phyloP scores from a whole-genome alignment of 2,113 vertebrate genomes.

The Monopterus albus region DNA sequence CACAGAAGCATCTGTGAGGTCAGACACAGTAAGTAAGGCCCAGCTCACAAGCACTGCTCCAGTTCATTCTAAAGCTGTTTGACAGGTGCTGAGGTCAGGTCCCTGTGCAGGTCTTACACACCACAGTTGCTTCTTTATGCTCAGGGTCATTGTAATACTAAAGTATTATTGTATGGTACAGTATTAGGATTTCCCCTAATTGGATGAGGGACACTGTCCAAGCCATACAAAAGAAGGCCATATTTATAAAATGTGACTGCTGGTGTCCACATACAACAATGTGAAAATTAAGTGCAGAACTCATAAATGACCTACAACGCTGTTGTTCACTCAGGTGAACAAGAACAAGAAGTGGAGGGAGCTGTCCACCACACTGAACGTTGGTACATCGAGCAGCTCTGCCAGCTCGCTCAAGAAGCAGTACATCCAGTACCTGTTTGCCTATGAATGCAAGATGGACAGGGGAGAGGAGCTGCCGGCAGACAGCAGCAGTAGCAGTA shows the following conservation, averaged over 20 bases:
- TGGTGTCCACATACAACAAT: background rate
- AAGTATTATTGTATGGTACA: background rate
- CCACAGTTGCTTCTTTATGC: too few relatives aligned
- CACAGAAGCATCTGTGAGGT: too few relatives aligned
- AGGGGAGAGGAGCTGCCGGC: constrained; percentile 94
- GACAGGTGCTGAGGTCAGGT: too few relatives aligned
- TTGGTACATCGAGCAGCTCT: constrained; percentile 94
- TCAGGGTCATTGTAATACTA: too few relatives aligned
- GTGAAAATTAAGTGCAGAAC: background rate
- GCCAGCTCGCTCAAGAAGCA: constrained; percentile 97
- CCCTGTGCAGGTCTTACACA: too few relatives aligned
- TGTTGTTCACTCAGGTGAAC: constrained; percentile 86
- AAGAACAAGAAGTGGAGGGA: constrained; percentile 99
- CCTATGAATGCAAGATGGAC: constrained; percentile 97
- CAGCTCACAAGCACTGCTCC: too few relatives aligned
- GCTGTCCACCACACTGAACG: constrained; percentile 88
- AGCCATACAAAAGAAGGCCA: background rate
- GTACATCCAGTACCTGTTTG: constrained; percentile 97
- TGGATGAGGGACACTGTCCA: background rate
- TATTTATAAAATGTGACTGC: background rate
- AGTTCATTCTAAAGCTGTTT: too few relatives aligned
- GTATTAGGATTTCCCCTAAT: background rate
- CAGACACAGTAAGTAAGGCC: too few relatives aligned
- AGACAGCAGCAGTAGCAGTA: constrained; percentile 86
- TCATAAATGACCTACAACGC: background rate